These are phyloP conservation scores for Agrypnus murinus DNA, from an alignment of 2,888 invertebrate genomes.

Conservation along the genomic window DNA sequence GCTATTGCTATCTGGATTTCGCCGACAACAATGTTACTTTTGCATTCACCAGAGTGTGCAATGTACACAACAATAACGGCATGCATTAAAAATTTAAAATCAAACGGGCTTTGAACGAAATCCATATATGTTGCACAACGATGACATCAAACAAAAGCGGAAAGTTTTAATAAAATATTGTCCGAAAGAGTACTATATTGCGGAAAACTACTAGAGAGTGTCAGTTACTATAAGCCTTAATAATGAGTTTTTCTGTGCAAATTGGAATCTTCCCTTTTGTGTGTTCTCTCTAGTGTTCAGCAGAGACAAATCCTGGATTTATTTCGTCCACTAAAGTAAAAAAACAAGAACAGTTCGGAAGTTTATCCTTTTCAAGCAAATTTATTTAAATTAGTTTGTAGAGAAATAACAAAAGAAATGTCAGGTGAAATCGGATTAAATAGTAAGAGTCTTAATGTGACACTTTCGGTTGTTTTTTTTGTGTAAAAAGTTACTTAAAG, in stretches of 20 bases:
- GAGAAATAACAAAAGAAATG: conserved; percentile 34
- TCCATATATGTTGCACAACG: not conserved
- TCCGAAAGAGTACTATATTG: not conserved
- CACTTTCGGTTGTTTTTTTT: too few relatives aligned
- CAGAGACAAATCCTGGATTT: conserved; percentile 45
- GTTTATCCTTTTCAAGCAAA: conserved; percentile 42
- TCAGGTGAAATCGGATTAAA: conserved; percentile 28
- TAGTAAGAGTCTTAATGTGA: too few relatives aligned
- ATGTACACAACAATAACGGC: not conserved
- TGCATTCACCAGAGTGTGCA: not conserved
- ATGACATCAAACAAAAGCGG: conserved; percentile 1
- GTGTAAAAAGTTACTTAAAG: too few relatives aligned
- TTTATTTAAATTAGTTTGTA: conserved; percentile 42
- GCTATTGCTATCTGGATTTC: not conserved
- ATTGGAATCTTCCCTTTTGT: conserved; percentile 28
- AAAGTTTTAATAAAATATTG: conserved; percentile 15
- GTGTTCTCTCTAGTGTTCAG: conserved; percentile 17
- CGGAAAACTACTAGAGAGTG: conserved; percentile 3
- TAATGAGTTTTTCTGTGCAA: conserved; percentile 28
- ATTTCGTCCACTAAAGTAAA: conserved; percentile 41
- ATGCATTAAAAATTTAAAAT: conserved; percentile 24
- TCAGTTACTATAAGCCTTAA: conserved; percentile 18
- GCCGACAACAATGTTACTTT: not conserved
- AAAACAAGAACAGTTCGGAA: conserved; percentile 31
- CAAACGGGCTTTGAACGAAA: conserved; percentile 13